A percentile compares a stretch with the other conserved stretches of the same genome.
phyloP scores from a whole-genome alignment of 2,113 vertebrate genomes.

The Nothobranchius kuhntae region DNA sequence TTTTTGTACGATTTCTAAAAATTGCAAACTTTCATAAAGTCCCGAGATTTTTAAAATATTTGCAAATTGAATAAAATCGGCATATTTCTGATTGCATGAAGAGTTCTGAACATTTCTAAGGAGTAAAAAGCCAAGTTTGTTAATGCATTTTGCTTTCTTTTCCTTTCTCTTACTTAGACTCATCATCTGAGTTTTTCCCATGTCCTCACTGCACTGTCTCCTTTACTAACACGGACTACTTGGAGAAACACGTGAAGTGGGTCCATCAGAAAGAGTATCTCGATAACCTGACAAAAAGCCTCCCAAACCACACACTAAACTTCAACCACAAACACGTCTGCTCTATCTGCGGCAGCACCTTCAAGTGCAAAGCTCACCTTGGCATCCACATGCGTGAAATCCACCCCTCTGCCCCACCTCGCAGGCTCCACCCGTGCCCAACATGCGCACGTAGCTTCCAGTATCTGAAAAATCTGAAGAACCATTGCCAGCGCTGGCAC shows the following conservation, averaged over 20 bases:
- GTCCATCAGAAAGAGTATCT: constrained; percentile 80
- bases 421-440: constrained; percentile 79
- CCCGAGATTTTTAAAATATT: too few species aligned
- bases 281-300: constrained; percentile 70
- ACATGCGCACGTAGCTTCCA: constrained; percentile 85
- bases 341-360: constrained; percentile 75
- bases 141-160: constrained; percentile 16
- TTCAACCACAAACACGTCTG: constrained; percentile 72
- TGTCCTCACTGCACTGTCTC: constrained; percentile 79
- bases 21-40: too few species aligned
- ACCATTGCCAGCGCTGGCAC: constrained; percentile 82
- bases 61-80: background rate
- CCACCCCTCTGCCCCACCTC: constrained; percentile 72
- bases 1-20: too few species aligned
- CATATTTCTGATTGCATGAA: background rate
- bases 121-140: background rate
- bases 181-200: constrained; percentile 69
- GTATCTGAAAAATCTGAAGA: constrained; percentile 84
- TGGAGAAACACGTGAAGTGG: constrained; percentile 82
- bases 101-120: too few species aligned
- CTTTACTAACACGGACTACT: constrained; percentile 75
- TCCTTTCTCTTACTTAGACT: constrained; percentile 42
- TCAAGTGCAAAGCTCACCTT: constrained; percentile 75
- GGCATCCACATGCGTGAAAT: constrained; percentile 69
- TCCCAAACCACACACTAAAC: constrained; percentile 53